These are phyloP conservation scores for Myzus persicae DNA, from an alignment of 1,140 invertebrate species.

Conservation along the genomic window DNA sequence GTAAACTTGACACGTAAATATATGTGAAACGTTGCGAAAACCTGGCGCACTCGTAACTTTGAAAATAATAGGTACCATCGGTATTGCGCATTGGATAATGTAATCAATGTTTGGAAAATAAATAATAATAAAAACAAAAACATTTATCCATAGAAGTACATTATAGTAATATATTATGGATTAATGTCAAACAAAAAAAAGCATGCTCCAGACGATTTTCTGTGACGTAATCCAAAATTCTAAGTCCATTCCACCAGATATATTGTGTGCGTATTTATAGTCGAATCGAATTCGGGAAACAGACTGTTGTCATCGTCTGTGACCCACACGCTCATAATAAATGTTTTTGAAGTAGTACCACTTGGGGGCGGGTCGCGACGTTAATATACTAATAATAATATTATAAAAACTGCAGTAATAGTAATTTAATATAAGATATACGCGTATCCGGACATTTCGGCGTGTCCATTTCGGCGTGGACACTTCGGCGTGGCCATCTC, in stretches of 20 bases:
- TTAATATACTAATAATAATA: not conserved
- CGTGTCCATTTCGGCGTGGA: too few relatives aligned
- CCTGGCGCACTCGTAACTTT: not conserved
- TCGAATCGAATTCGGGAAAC: not conserved
- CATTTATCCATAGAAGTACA: not conserved
- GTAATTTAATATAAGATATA: too few relatives aligned
- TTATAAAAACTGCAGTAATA: too few relatives aligned
- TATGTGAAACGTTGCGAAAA: not conserved
- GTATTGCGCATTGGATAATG: not conserved
- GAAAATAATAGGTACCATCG: not conserved
- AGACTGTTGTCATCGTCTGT: not conserved
- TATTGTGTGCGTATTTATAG: not conserved
- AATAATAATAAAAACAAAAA: not conserved
- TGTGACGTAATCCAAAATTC: not conserved
- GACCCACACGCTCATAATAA: not conserved
- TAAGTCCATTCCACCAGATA: not conserved
- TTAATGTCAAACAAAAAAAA: constrained; percentile 17
- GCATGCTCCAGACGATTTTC: not conserved
- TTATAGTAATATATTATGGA: not conserved
- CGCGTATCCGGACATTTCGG: too few relatives aligned
- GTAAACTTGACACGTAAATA: not conserved
- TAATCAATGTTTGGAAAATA: constrained; percentile 7
- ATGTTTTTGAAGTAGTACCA: not conserved
- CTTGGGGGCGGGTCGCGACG: not conserved
- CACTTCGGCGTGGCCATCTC: too few relatives aligned